Conservation (phyloP, 1,140 invertebrate species). For the Amphibalanus amphitrite region DNA sequence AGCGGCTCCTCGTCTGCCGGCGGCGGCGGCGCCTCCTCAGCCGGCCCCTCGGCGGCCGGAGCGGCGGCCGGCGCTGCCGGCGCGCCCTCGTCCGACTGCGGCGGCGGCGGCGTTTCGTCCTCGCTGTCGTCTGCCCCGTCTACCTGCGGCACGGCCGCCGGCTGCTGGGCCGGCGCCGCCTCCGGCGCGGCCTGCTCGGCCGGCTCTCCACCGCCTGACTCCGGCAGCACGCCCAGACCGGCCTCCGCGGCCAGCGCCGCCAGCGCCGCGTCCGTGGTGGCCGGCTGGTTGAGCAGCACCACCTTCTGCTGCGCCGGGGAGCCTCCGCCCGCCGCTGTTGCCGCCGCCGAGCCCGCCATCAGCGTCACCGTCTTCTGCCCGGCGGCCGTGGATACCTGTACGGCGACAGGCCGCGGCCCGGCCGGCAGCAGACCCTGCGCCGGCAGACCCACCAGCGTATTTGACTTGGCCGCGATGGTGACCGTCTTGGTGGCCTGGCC, state of each 20-base stretch:
- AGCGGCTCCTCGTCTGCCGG: not conserved
- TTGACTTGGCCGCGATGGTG: constrained; percentile 34
- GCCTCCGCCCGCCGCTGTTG: constrained; percentile 9
- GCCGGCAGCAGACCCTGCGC: constrained; percentile 27
- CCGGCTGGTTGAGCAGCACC: constrained; percentile 13
- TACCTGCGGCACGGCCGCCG: constrained; percentile 4
- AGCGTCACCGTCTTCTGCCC: constrained; percentile 36
- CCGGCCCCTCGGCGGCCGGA: too few relatives aligned
- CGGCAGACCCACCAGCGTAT: constrained; percentile 33
- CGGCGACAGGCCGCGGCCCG: constrained; percentile 36
- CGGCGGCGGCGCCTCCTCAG: not conserved
- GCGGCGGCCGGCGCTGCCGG: not conserved
- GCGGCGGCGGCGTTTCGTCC: constrained; percentile 6
- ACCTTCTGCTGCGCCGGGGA: constrained; percentile 7
- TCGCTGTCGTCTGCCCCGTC: constrained; percentile 17
- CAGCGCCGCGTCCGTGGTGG: constrained; percentile 41
- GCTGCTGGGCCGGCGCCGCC: constrained; percentile 16
- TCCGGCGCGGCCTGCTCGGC: constrained; percentile 8
- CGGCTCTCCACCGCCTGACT: constrained; percentile 16
- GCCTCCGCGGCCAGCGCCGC: constrained; percentile 46
- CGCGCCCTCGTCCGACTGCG: not conserved
- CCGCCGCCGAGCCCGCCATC: constrained; percentile 15
- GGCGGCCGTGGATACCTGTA: constrained; percentile 37
- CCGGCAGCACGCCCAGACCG: constrained; percentile 39
- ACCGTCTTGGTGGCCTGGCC: constrained; percentile 37